Conservation (phyloP, 2,113 vertebrate genomes). For the Casuarius casuarius region DNA sequence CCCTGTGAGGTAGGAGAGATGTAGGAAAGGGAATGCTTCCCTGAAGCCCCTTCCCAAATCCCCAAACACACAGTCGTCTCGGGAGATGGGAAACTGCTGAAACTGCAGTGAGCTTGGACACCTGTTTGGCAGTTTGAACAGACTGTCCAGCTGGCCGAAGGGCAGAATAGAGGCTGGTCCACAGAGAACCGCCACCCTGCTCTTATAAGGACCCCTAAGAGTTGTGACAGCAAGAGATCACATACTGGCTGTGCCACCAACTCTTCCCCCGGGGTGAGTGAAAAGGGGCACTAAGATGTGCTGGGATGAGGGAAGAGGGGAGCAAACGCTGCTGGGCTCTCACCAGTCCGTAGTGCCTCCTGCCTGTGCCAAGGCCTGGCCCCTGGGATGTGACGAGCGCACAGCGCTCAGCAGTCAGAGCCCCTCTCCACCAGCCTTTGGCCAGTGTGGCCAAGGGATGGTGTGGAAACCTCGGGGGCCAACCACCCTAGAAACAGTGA, state of each 20-base stretch:
- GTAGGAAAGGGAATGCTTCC: background rate
- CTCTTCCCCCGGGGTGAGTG: too few relatives aligned
- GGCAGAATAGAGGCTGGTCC: background rate
- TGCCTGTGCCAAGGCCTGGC: background rate
- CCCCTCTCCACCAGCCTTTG: background rate
- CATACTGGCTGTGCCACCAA: too few relatives aligned
- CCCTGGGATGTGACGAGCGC: background rate
- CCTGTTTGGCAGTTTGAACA: background rate
- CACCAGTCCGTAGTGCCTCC: fast-evolving
- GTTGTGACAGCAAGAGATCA: background rate
- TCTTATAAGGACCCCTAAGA: background rate
- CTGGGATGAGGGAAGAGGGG: background rate
- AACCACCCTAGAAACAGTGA: background rate
- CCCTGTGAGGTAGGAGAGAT: background rate
- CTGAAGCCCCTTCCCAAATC: background rate
- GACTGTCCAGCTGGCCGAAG: background rate
- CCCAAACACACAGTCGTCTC: background rate
- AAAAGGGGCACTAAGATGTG: background rate
- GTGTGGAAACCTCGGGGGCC: background rate
- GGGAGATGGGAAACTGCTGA: background rate
- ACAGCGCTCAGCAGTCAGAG: background rate
- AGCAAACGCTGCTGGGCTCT: background rate
- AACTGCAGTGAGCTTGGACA: background rate
- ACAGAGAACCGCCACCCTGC: background rate
- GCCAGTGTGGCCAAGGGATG: background rate